A percentile compares a stretch with the other conserved stretches of the same genome.
phyloP scores from a whole-genome alignment of 2,113 vertebrate species.

The Sinosuthora webbiana region DNA sequence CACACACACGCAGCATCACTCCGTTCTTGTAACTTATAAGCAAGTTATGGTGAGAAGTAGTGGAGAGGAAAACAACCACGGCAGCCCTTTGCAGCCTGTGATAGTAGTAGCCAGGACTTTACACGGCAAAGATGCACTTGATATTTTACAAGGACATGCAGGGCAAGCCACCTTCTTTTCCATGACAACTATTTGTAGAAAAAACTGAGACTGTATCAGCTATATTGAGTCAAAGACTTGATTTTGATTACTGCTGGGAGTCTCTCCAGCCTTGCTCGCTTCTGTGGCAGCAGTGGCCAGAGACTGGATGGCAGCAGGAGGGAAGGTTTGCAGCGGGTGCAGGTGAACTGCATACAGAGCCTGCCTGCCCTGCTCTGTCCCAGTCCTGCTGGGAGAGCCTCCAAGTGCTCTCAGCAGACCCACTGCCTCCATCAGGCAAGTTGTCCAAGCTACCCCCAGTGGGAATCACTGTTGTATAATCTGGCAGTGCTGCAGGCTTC shows the following conservation, averaged over 20 bases:
- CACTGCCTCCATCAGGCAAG: not conserved
- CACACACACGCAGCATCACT: not conserved
- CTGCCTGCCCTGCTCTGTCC: not conserved
- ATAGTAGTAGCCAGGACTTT: not conserved
- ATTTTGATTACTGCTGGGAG: not conserved
- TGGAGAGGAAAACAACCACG: not conserved
- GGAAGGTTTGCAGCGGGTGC: accelerated
- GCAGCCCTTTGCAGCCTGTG: not conserved
- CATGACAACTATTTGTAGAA: not conserved
- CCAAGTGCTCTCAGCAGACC: not conserved
- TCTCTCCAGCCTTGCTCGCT: not conserved
- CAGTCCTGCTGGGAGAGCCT: not conserved
- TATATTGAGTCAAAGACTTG: not conserved
- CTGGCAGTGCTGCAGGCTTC: not conserved
- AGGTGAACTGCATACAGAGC: not conserved
- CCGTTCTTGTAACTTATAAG: not conserved
- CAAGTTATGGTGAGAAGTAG: not conserved
- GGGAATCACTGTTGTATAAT: not conserved
- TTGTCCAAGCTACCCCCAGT: not conserved
- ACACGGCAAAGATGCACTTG: accelerated
- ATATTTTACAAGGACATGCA: not conserved
- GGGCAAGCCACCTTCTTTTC: not conserved
- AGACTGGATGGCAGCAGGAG: accelerated
- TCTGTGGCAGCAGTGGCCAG: not conserved
- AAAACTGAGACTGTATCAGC: not conserved